Conservation (phyloP, 2,113 vertebrate species). For the Pogonocichla stellata region DNA sequence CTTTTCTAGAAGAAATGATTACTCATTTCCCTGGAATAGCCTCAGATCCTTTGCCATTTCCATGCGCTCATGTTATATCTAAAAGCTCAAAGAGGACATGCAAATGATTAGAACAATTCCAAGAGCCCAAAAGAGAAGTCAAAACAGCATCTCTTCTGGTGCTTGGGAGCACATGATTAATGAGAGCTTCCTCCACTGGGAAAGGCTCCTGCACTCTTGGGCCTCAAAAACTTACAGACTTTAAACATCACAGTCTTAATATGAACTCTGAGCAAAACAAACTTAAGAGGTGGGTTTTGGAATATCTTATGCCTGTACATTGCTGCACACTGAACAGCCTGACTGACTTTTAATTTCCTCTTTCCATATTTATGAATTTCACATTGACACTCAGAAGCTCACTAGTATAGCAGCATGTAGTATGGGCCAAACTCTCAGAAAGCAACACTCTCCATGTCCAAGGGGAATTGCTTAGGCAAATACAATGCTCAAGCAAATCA, state of each 20-base stretch:
- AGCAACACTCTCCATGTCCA: neutral
- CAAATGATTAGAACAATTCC: constrained; percentile 29
- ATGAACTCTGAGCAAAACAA: constrained; percentile 19
- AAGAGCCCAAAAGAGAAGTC: constrained; percentile 4
- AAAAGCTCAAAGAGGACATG: constrained; percentile 6
- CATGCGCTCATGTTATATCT: neutral
- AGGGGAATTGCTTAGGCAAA: neutral
- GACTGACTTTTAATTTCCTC: neutral
- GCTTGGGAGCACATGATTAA: constrained; percentile 39
- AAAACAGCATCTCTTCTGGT: constrained; percentile 32
- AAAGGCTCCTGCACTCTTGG: constrained; percentile 25
- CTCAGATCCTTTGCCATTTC: constrained; percentile 44
- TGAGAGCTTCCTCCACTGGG: constrained; percentile 14
- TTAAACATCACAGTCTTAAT: neutral
- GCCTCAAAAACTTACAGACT: constrained; percentile 8
- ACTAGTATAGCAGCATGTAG: neutral
- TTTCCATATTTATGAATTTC: neutral
- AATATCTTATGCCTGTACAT: neutral
- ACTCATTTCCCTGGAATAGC: constrained; percentile 38
- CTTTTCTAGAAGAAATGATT: constrained; percentile 29
- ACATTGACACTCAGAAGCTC: neutral
- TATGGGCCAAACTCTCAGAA: neutral
- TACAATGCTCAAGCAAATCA: too few species aligned
- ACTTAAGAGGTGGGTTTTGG: neutral
- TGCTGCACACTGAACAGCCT: neutral